Base-by-base conservation (phyloP, 1,140 invertebrate species). In the Drosophila dunni region DNA sequence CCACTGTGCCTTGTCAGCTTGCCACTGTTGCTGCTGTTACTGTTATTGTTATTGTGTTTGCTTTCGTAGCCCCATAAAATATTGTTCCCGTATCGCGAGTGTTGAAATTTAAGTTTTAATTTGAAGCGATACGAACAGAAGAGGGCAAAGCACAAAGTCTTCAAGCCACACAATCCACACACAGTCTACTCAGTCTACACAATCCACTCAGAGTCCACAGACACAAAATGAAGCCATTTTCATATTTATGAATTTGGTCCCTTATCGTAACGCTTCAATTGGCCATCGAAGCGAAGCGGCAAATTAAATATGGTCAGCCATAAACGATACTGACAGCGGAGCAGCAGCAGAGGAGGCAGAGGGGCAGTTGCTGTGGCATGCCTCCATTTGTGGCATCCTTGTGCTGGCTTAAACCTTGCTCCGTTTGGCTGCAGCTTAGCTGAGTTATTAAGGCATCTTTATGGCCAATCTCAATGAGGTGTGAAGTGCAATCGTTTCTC, bases 401-500 rank as follows among this genome's bases (percentile, higher is more conserved):
- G 24, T 61, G 60, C 45, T 44, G 73, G 56, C 24, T 29, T 29
- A 29, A 29, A 29, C 24, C 24, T 29, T 29, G 40, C 65, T 68
- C 36, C 38, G 9, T 40, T 71, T 65, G 62, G 50, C 53, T 67
- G 20, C 64, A 68, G 73, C 82, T 90, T 78, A 83, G 79, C 77
- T 91, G 88, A 91, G 88, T 91, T 91, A 91, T 91, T 91, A 91
- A 91, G 88, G 83, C 88, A 91, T 91, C 86, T 91, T 91, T 88
- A 91, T 91, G 70, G 83, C 71, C 88, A 91, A 91, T 91, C 88
- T 91, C 88, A 91, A 91, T 91, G 88, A 91, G 88, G 88, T 91
- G 88, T 91, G 88, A 91, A 91, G 82, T 91, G 88, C 88, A 91
- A 88, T 91, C 88, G 88, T 83, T 84, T 63, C 54, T 20, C n/a